Evolutionary conservation across 1,140 invertebrate genomes (phyloP).

Genomic region (Zelostemma sp.): DNA sequence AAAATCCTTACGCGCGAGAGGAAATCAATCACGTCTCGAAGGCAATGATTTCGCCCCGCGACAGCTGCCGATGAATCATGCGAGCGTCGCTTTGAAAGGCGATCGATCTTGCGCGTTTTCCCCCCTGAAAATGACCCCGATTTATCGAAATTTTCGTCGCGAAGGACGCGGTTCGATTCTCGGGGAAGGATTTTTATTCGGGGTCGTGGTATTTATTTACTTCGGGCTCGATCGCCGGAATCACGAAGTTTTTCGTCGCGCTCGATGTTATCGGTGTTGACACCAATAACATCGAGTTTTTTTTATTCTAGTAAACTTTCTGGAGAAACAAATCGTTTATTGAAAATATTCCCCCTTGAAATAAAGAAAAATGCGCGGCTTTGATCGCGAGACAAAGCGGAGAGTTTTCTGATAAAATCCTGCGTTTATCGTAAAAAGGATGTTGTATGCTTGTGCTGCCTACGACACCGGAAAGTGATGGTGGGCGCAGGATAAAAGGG

Average conservation of each 20-base stretch:
- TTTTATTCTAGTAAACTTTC: background rate
- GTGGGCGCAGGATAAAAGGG: slow-evolving; percentile 55
- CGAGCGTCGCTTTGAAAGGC: slow-evolving; percentile 21
- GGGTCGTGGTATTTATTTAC: no score
- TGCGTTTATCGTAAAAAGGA: background rate
- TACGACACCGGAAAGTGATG: slow-evolving; percentile 36
- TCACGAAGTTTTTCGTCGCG: no score
- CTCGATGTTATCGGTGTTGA: no score
- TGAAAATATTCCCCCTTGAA: background rate
- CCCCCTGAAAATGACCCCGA: background rate
- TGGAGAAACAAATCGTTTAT: background rate
- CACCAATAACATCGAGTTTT: background rate
- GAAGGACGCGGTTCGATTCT: background rate
- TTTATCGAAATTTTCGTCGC: background rate
- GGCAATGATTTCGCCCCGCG: slow-evolving; percentile 13
- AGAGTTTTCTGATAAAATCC: background rate
- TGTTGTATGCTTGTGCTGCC: slow-evolving; percentile 6
- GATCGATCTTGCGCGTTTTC: slow-evolving; percentile 25
- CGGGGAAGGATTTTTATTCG: no score
- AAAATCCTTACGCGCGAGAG: no score
- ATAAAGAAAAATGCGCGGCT: background rate
- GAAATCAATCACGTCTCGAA: background rate
- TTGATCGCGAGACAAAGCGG: no score
- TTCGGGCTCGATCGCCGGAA: no score
- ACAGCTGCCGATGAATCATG: slow-evolving; percentile 45